Conservation (phyloP, 23 tunicate species). For the Ciona savignyi region DNA sequence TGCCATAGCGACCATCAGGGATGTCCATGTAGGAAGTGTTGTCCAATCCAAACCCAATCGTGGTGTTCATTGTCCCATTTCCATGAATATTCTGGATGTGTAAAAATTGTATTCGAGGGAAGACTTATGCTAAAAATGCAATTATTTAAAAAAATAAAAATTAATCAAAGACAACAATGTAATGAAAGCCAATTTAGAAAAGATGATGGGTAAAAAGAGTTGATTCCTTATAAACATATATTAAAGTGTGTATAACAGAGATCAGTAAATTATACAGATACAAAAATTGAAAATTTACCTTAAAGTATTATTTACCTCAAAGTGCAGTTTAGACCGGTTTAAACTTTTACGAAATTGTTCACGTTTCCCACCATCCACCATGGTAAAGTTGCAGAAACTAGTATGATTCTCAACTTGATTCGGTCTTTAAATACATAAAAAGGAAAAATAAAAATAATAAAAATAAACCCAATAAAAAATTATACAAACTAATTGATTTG, state of each 20-base stretch:
- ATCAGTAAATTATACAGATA: not conserved
- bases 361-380: not conserved
- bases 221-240: too few relatives aligned
- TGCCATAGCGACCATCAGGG: conserved; percentile 24
- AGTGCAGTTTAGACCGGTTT: not conserved
- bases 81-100: conserved; percentile 10
- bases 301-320: not conserved
- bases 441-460: too few relatives aligned
- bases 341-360: not conserved
- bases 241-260: too few relatives aligned
- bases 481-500: too few relatives aligned
- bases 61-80: conserved; percentile 46
- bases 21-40: conserved; percentile 78
- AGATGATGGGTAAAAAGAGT: too few relatives aligned
- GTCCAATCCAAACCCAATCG: conserved; percentile 46
- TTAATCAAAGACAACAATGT: not conserved
- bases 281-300: not conserved
- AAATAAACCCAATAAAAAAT: not conserved
- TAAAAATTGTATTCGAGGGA: not conserved
- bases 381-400: not conserved
- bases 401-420: not conserved
- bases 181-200: too few relatives aligned
- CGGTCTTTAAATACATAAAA: not conserved
- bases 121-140: too few relatives aligned
- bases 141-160: too few relatives aligned